These are phyloP conservation scores for Coenonympha glycerion DNA, from an alignment of 2,888 invertebrate genomes.

Conservation along the genomic window DNA sequence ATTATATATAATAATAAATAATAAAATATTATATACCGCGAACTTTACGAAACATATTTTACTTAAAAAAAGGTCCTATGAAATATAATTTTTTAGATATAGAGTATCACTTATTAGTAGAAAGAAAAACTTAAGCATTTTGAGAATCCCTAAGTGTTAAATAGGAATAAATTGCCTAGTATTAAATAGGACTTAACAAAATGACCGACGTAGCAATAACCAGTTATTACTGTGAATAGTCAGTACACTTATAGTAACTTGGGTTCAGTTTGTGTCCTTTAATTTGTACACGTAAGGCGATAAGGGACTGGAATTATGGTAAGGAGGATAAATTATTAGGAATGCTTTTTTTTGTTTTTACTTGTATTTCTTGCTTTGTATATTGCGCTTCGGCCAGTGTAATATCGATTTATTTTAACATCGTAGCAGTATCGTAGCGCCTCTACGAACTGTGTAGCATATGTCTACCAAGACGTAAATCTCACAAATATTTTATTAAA, in stretches of 20 bases:
- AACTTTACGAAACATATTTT: no score
- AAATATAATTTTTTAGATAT: no score
- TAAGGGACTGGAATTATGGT: neutral
- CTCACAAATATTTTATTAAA: no score
- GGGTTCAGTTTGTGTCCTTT: neutral
- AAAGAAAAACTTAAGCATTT: no score
- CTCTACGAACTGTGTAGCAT: neutral
- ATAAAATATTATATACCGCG: no score
- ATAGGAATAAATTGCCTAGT: neutral
- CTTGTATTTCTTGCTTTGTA: neutral
- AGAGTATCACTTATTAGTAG: no score
- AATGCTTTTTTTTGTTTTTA: neutral
- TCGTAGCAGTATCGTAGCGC: neutral
- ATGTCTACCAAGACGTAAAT: neutral
- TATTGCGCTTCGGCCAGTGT: neutral
- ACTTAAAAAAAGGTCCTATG: no score
- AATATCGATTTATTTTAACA: neutral
- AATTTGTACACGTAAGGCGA: neutral
- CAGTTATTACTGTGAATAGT: neutral
- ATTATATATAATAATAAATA: no score
- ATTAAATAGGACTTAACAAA: neutral
- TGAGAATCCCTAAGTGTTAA: no score
- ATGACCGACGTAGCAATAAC: constrained; percentile 8
- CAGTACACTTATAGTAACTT: neutral
- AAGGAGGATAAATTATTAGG: neutral